Base-by-base conservation (phyloP, 2,797 vertebrate genomes). In the Luscinia megarhynchos region DNA sequence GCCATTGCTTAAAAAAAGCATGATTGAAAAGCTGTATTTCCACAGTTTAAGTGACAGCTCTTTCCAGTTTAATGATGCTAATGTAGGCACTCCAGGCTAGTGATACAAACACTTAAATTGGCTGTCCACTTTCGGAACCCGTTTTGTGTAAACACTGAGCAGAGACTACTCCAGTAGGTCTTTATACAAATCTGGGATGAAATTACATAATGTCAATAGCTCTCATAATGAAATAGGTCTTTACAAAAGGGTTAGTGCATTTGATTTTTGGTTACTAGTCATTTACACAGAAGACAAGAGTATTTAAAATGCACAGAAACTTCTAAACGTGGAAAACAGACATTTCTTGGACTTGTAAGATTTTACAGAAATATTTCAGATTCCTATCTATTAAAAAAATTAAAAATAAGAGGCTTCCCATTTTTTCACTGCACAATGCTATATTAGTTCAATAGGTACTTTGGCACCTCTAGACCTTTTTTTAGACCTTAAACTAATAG, bases 21-120 rank as follows among this genome's bases (percentile, higher is more conserved):
- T 78, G 22, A 34, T 63, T 88, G 67, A 74, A 91, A 94, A 91
- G 20, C 27, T 63, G 19, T 41, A 55, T 81, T 88, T 93, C 81
- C 69, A 77, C 34, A 34, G 40, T 81, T 75, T 74, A 84, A 94
- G 46, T 51, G 66, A 59, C 64, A 89, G 53, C 14, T 75, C 32
- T 66, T 87, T 18, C 9, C 5, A 63, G 21, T 55, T 84, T 53
- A 73, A 21, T 54, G 18, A 64, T 64, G 27, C 20, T 86, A 88
- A 76, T 46, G 15, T 53, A 41, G 57, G 30, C 51, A 68, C 23
- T 77, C 66, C 54, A 41, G 18, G 19, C n/a, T 41, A n/a, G 18
- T 23, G 41, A 84, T 34, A 79, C 17, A 82, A 79, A 76, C 48
- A 32, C 10, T 54, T 43, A 41, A 50, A 14, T 8, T 51, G 9